Evolutionary conservation across 1,140 invertebrate genomes (phyloP), one percentile per base, ranked within the genome.

Genomic region (Drosophila teissieri): DNA sequence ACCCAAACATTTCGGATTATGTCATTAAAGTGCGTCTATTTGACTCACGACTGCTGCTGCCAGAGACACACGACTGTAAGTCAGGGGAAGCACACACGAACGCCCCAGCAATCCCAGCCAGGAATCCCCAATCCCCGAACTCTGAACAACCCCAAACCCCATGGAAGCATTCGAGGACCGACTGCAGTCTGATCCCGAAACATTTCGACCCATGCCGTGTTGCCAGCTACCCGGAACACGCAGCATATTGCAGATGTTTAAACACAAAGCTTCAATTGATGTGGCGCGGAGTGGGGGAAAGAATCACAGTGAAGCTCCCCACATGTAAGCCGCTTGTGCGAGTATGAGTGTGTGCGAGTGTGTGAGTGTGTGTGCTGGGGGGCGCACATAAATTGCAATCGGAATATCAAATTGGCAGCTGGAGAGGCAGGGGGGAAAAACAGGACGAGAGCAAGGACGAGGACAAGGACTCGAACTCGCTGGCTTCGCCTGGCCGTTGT

Each of bases 161-260:
- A 17, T 5, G 10, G 11, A n/a, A 42, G n/a, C 36, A 45, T 49
- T 34, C 34, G 31, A 54, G 34, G n/a, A 54, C 68, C 64, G 77
- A 80, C 79, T 83, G 79, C 83, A 83, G 65, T 83, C 83, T 70
- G 77, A 78, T 77, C 62, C 64, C 70, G 39, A 65, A 79, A 64
- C 62, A 49, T 67, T 69, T 53, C 44, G 53, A 22, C 49, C 62
- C 61, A 58, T 53, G 54, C 73, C 53, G 34, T 24, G 45, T 45
- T 44, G 51, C 51, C 69, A 54, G 17, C 58, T 65, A 45, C 31
- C 44, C 68, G 52, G 53, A 75, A 63, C 49, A 67, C 78, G 70
- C 78, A 89, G 84, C 83, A 88, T 88, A 88, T 88, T 88, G 83
- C 83, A 88, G 84, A 88, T 88, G 84, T 80, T 88, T 83, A 73